Percentiles rank a stretch among this genome's conserved stretches.
These are phyloP conservation scores for Orycteropus afer DNA, from an alignment of 2,113 vertebrate species.

Conservation along the genomic window DNA sequence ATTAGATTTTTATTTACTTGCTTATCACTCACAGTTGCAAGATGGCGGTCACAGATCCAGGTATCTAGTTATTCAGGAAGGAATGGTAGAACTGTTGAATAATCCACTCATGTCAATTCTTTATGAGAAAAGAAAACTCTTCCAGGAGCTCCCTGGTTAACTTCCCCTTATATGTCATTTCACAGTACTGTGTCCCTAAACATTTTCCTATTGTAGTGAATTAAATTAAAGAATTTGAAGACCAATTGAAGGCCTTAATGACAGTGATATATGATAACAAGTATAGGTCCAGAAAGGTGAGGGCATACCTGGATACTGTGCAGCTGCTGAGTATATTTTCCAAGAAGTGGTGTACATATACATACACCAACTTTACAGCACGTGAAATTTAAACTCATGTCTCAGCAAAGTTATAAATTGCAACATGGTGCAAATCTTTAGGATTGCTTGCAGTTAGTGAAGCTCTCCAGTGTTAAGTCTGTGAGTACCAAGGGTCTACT, in stretches of 20 bases:
- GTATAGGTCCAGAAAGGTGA: background rate
- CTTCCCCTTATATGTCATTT: background rate
- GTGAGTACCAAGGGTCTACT: background rate
- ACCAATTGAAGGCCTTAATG: background rate
- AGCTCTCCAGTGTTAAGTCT: background rate
- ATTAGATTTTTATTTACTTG: slow-evolving; percentile 47
- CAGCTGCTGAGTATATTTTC: background rate
- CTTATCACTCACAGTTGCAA: slow-evolving; percentile 12
- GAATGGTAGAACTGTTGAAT: background rate
- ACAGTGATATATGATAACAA: background rate
- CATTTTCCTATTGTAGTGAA: background rate
- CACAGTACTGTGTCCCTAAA: background rate
- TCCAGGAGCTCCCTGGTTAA: background rate
- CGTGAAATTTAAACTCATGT: slow-evolving; percentile 18
- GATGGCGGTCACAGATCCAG: background rate
- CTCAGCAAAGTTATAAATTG: slow-evolving; percentile 29
- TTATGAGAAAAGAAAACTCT: background rate
- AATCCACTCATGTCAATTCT: background rate
- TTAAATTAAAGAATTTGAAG: slow-evolving; percentile 3
- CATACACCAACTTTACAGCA: background rate
- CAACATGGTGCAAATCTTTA: background rate
- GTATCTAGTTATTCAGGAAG: slow-evolving; percentile 57
- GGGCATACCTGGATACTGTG: no score
- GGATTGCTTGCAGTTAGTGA: background rate
- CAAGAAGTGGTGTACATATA: background rate